A percentile compares a stretch with the other conserved stretches of the same genome.
Conservation (phyloP, 2,797 vertebrate genomes). For the Xerus rutilus region DNA sequence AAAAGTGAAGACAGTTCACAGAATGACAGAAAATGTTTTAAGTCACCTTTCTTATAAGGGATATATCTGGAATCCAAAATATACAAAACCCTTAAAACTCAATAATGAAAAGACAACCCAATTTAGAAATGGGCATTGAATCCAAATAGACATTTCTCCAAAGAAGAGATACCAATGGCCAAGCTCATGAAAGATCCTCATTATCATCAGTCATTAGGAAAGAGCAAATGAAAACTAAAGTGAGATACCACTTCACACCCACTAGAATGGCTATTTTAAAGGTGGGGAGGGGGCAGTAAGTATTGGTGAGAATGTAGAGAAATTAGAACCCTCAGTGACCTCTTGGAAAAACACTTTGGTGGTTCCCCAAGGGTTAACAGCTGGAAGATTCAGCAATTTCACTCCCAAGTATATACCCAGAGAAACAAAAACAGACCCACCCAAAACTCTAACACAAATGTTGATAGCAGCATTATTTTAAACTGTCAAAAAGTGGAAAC, state of each 20-base stretch:
- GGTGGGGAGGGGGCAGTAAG: not conserved
- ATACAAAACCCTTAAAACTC: constrained; percentile 19
- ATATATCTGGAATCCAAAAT: not conserved
- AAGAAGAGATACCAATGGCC: not conserved
- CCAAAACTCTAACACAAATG: not conserved
- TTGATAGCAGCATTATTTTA: not conserved
- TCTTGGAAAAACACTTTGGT: not conserved
- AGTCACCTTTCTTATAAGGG: not conserved
- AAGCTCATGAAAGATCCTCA: not conserved
- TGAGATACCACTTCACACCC: not conserved
- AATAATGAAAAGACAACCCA: not conserved
- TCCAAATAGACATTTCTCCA: not conserved
- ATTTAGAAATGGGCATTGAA: not conserved
- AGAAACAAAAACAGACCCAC: not conserved
- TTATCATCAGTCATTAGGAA: not conserved
- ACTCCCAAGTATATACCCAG: not conserved
- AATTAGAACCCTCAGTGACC: not conserved
- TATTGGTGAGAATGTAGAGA: not conserved
- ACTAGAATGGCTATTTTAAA: not conserved
- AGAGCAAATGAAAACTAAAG: constrained; percentile 34
- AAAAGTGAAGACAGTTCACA: not conserved
- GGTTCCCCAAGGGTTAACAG: not conserved
- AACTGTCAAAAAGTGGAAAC: constrained; percentile 15
- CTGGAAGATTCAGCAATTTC: not conserved
- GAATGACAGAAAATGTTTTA: constrained; percentile 32